Conservation (phyloP, 1,140 invertebrate species). For the Drosophila insularis region DNA sequence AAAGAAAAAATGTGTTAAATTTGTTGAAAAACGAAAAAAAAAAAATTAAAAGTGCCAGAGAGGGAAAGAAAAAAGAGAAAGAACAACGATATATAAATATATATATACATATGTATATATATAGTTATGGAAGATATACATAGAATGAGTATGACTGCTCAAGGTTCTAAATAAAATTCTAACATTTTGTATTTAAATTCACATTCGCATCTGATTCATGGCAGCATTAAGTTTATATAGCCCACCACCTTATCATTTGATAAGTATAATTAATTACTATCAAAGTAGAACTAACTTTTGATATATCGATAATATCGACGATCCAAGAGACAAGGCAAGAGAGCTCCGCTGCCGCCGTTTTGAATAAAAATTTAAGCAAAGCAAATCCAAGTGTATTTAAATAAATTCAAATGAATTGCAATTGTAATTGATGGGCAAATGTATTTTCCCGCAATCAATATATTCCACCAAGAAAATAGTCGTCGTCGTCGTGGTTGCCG, state of each 20-base stretch:
- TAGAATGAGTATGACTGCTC: not conserved
- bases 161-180: slow-evolving; percentile 16
- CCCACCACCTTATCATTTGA: slow-evolving; percentile 47
- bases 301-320: slow-evolving; percentile 54
- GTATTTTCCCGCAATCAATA: slow-evolving; percentile 2
- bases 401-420: slow-evolving; percentile 78
- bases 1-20: slow-evolving; percentile 51
- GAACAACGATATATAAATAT: not conserved
- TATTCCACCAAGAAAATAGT: not conserved
- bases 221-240: slow-evolving; percentile 44
- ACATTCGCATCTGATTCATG: slow-evolving; percentile 67
- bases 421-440: slow-evolving; percentile 51
- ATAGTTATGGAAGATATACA: not conserved
- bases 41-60: not conserved
- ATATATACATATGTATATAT: not conserved
- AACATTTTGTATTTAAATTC: slow-evolving; percentile 52
- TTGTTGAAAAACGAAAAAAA: slow-evolving; percentile 15
- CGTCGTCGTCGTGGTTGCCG: not conserved
- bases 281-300: slow-evolving; percentile 56
- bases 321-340: not conserved
- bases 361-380: slow-evolving; percentile 31
- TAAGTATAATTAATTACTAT: slow-evolving; percentile 74
- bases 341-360: not conserved
- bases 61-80: slow-evolving; percentile 3
- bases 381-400: slow-evolving; percentile 73